Evolutionary conservation across 2,888 invertebrate genomes (phyloP), one percentile per base, ranked within the genome.

Genomic region (Dolichomitus sp.): DNA sequence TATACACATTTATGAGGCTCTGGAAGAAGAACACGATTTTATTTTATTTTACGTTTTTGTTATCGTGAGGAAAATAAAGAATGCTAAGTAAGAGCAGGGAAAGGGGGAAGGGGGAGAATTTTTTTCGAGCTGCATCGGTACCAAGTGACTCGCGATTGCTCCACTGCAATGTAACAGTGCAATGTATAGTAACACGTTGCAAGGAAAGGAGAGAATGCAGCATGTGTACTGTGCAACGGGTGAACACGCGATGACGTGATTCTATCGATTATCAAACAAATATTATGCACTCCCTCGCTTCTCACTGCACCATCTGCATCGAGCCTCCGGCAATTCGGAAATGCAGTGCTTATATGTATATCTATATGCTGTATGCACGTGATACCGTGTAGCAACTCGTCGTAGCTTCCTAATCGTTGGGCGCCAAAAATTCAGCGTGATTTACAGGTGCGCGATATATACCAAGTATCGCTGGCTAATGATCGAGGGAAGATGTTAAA

Each of bases 221-320:
- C 59, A 59, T 48, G 70, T 66, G 80, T 68, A 80, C 50, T 68
- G 72, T 79, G 63, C 57, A 81, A 48, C 75, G 68, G 42, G 59
- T 59, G 83, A 86, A 87, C 92, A 92, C 92, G 92, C 92, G 91
- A 92, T 92, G 90, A 91, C 92, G 92, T 92, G 92, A 91, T 92
- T 90, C 90, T 89, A 92, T 92, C 91, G 92, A 92, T 92, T 92
- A 92, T 91, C 91, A 91, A 91, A 92, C 91, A 90, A 92, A 92
- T 92, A 92, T 92, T 92, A 90, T 92, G 88, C 91, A 87, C 87
- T 88, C 87, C 88, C 88, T 86, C 85, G 80, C 65, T 82, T 76
- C 89, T 86, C 80, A 83, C 84, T 85, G 85, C 78, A 80, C 81
- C 75, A 85, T 81, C 84, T 79, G 84, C 81, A 84, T 80, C 61